Percentiles rank a stretch among this genome's conserved stretches.
phyloP scores from a whole-genome alignment of 2,113 vertebrate species.

The Pygoscelis antarcticus region DNA sequence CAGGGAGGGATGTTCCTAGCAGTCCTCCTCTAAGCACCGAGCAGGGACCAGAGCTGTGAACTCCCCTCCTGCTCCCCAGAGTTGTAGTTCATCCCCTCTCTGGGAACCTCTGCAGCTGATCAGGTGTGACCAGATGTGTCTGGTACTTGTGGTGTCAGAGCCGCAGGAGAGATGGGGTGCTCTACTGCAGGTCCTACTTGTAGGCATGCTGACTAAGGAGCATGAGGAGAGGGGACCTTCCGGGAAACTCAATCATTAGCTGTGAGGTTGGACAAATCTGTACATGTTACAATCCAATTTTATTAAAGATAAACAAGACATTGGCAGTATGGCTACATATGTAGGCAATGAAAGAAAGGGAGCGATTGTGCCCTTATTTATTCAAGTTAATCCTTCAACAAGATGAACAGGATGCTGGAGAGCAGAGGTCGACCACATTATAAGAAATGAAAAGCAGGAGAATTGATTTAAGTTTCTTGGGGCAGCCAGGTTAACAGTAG shows the following conservation, averaged over 20 bases:
- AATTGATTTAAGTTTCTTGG: neutral
- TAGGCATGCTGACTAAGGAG: neutral
- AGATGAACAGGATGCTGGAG: neutral
- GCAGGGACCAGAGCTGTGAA: neutral
- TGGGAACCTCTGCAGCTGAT: neutral
- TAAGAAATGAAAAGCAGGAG: neutral
- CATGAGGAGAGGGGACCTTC: neutral
- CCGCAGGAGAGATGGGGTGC: neutral
- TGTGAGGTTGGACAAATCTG: neutral
- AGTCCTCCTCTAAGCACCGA: neutral
- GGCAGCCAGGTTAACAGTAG: neutral
- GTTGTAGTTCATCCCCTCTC: neutral
- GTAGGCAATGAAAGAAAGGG: neutral
- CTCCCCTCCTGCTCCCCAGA: neutral
- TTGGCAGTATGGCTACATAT: rapidly evolving
- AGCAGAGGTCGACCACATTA: neutral
- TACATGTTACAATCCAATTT: neutral
- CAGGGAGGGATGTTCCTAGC: neutral
- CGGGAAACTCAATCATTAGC: neutral
- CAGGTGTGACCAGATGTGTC: neutral
- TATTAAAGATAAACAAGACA: neutral
- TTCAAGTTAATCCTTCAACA: neutral
- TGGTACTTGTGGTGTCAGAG: neutral
- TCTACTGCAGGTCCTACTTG: neutral
- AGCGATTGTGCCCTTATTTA: neutral